Conservation (phyloP, 92 coral and sea anemone genomes). For the Epizoanthus fatuus region DNA sequence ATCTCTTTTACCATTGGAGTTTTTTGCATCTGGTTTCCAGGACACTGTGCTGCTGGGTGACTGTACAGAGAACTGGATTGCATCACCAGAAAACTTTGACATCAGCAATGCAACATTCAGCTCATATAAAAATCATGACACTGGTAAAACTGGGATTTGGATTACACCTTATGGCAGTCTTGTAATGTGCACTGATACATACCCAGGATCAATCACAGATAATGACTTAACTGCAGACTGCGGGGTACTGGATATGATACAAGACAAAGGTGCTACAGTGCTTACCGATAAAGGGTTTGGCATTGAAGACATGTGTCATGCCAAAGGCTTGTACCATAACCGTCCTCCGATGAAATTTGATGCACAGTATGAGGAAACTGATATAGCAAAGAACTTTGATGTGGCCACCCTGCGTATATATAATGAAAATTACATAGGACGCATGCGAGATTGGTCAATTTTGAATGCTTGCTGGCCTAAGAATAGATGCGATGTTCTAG, state of each 20-base stretch:
- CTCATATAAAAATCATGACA: slow-evolving; percentile 48
- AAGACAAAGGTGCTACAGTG: slow-evolving; percentile 65
- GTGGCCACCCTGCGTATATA: slow-evolving; percentile 60
- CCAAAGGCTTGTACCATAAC: slow-evolving; percentile 65
- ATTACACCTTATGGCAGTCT: slow-evolving; percentile 65
- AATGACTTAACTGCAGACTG: slow-evolving; percentile 68
- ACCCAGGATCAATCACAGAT: slow-evolving; percentile 68
- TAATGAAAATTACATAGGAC: slow-evolving; percentile 50
- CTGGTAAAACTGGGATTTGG: slow-evolving; percentile 71
- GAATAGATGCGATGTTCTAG: slow-evolving; percentile 44
- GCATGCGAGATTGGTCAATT: slow-evolving; percentile 57
- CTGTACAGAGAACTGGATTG: slow-evolving; percentile 66
- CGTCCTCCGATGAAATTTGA: slow-evolving; percentile 66
- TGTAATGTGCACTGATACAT: slow-evolving; percentile 67
- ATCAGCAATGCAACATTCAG: slow-evolving; percentile 65
- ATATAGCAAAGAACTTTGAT: slow-evolving; percentile 45
- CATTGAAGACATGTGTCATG: slow-evolving; percentile 9
- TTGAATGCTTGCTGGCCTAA: slow-evolving; percentile 57
- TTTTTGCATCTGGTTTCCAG: slow-evolving; percentile 51
- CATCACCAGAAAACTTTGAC: slow-evolving; percentile 68
- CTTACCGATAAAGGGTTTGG: slow-evolving; percentile 57
- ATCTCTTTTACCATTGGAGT: slow-evolving; percentile 39
- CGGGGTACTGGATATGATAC: slow-evolving; percentile 62
- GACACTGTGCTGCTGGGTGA: slow-evolving; percentile 44
- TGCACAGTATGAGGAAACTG: slow-evolving; percentile 61